phyloP scores from a whole-genome alignment of 2,888 invertebrate genomes.

The Leptogaster cylindrica region DNA sequence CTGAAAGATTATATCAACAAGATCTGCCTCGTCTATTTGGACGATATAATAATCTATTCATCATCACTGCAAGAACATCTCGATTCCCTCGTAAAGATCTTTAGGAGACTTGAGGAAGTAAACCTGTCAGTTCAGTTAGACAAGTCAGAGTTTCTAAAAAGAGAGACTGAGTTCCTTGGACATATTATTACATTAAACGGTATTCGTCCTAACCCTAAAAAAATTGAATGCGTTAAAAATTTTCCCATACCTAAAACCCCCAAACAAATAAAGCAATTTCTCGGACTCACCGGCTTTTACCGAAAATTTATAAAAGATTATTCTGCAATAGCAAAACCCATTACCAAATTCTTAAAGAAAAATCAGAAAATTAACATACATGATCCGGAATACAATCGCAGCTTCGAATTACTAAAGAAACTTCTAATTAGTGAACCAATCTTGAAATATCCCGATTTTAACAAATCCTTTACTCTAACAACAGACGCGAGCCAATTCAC shows the following conservation, averaged over 20 bases:
- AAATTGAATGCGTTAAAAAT: not conserved
- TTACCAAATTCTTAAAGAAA: not conserved
- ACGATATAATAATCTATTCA: not conserved
- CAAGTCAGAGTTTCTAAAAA: constrained; percentile 47
- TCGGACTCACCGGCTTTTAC: no score
- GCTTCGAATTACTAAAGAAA: constrained; percentile 42
- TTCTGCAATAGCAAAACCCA: no score
- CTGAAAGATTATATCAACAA: constrained; percentile 48
- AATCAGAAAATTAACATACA: not conserved
- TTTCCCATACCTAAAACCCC: not conserved
- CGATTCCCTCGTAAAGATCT: no score
- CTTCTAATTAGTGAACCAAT: no score
- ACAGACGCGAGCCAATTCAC: constrained; percentile 52
- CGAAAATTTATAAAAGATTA: not conserved
- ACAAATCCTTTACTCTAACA: no score
- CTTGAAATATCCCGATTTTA: no score
- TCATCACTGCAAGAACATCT: no score
- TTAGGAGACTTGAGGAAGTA: not conserved
- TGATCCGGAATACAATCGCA: not conserved
- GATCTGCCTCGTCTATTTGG: constrained; percentile 50
- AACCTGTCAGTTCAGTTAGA: no score
- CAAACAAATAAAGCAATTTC: no score
- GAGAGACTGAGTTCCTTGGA: constrained; percentile 36
- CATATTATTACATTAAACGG: not conserved
- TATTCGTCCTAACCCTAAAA: not conserved